Base-by-base conservation (phyloP, 2,888 invertebrate genomes). In the Hypolimnas misippus region DNA sequence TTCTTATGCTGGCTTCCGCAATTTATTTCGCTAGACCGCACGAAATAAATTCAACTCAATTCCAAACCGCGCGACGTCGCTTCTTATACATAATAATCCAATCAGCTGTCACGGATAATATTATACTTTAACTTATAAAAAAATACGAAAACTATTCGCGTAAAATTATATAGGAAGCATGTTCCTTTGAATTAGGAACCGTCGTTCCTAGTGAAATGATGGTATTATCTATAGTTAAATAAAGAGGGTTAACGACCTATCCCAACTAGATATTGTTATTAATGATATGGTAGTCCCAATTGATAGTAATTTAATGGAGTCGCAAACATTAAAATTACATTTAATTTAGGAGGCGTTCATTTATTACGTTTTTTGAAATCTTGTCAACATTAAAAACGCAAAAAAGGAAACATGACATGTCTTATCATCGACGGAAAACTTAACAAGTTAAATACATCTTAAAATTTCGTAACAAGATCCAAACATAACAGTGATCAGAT, bases 1-100 rank as follows among this genome's bases (percentile, higher is more conserved):
- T 59, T 59, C 35, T 54, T 60, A 54, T 60, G 49, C 53, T 38
- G 46, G 54, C 44, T 60, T 54, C 59, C 54, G 59, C 54, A 46
- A 60, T 38, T 53, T 46, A 59, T 31, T 59, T 29, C 19, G 25
- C 21, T 16, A 35, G 16, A 29, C 58, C 21, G 46, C 54, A 60
- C 59, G 59, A 38, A 38, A 46, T 54, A 54, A 31, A 49, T 10
- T 31, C 46, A 38, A 53, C 44, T 38, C 25, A 4, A 46, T 46
- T 53, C 44, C 33, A 60, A 60, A 46, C 53, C 46, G 51, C 29
- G 33, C 51, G 31, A 50, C 38, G 59, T 53, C 59, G 53, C 14
- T 53, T 38, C 44, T 38, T 16, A 44, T 52, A 46, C n/a, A 49
- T 54, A 54, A 60, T 60, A 60, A 60, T 60, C 59, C 54, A 38